A percentile compares a stretch with the other conserved stretches of the same genome.
Evolutionary conservation across 2,888 invertebrate species (phyloP).

Genomic region (Chymomyza caudatula): DNA sequence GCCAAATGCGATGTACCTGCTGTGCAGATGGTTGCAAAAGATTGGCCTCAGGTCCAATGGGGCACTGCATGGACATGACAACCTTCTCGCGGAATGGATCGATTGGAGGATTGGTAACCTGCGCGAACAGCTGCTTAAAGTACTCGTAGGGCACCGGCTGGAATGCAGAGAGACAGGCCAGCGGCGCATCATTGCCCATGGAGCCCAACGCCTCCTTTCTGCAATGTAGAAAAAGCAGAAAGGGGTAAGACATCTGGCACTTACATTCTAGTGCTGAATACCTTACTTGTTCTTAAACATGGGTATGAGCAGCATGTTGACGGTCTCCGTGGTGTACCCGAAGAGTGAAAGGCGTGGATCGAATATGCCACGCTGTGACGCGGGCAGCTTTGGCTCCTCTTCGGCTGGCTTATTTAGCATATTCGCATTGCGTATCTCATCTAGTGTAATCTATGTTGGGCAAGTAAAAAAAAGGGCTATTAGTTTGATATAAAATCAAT

Average conservation of each 20-base stretch:
- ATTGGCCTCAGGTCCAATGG: conserved; percentile 97
- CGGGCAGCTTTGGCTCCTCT: conserved; percentile 46
- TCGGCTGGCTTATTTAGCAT: conserved; percentile 54
- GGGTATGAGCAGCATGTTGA: conserved; percentile 94
- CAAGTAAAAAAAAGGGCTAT: background rate
- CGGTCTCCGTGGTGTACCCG: conserved; percentile 96
- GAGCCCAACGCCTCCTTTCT: conserved; percentile 99
- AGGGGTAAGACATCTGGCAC: background rate
- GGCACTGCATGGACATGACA: conserved; percentile 98
- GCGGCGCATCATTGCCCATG: conserved; percentile 99
- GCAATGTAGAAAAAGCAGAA: background rate
- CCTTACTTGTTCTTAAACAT: conserved; percentile 96
- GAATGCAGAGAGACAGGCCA: conserved; percentile 97
- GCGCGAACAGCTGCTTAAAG: conserved; percentile 99
- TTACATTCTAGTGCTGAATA: background rate
- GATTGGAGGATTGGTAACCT: conserved; percentile 99
- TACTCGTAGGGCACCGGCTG: conserved; percentile 97
- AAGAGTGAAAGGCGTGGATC: conserved; percentile 94
- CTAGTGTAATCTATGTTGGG: conserved; percentile 85
- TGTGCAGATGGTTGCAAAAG: conserved; percentile 92
- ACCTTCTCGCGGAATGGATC: conserved; percentile 99
- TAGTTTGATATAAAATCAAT: background rate
- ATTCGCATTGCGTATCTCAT: conserved; percentile 85
- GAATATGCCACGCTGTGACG: conserved; percentile 80
- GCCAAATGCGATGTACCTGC: conserved; percentile 93